These are phyloP conservation scores for Clarias pachynema DNA, from an alignment of 2,797 vertebrate genomes.

Conservation along the genomic window DNA sequence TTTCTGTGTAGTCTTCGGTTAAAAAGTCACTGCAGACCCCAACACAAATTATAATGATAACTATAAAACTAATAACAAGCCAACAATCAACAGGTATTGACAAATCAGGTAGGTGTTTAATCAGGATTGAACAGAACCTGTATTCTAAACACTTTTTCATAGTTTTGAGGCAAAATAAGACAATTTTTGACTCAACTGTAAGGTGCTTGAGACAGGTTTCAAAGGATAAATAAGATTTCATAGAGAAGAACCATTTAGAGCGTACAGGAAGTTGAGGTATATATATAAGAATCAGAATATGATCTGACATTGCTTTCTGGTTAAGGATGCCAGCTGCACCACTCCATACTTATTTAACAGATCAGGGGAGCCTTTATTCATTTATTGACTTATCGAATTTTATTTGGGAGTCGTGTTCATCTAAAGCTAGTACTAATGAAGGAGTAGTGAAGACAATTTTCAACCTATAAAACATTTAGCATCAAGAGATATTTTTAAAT, in stretches of 20 bases:
- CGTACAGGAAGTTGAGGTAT: too few species aligned
- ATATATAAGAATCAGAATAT: background rate
- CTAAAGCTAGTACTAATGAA: too few species aligned
- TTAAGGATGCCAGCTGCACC: background rate
- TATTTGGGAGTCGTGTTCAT: background rate
- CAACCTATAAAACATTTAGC: background rate
- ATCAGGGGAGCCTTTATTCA: background rate
- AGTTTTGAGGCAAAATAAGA: background rate
- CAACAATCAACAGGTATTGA: too few species aligned
- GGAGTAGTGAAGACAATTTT: background rate
- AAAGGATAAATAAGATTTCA: too few species aligned
- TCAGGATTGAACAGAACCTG: background rate
- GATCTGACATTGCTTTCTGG: background rate
- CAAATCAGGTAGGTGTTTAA: too few species aligned
- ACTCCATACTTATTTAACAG: background rate
- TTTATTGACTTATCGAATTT: background rate
- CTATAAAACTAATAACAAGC: background rate
- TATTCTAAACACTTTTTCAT: background rate
- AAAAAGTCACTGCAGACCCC: conserved; percentile 67
- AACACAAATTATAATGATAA: background rate
- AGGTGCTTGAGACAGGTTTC: background rate
- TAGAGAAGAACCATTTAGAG: background rate
- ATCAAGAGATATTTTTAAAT: background rate
- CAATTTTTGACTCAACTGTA: background rate
- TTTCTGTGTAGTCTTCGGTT: conserved; percentile 73